Evolutionary conservation across 2,797 vertebrate species (phyloP), one percentile per base, ranked within the genome.

Genomic region (Florisuga fusca): DNA sequence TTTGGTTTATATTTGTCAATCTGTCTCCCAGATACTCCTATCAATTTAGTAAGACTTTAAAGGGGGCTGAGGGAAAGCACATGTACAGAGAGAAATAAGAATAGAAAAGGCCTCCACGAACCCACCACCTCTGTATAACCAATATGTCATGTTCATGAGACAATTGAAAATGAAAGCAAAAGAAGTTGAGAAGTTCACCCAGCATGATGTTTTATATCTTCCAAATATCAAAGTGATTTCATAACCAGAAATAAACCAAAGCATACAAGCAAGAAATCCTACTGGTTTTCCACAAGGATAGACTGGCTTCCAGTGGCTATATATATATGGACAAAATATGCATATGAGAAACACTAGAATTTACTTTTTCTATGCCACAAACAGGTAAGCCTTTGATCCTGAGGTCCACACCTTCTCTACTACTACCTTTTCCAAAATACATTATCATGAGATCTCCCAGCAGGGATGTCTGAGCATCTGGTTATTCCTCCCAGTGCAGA

Each of bases 201-300:
- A 1, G 78, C 27, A 34, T 25, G 15, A 7, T 5, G 10, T 54
- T 18, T 79, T 50, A 3, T 7, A n/a, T 15, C 3, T 21, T 58
- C 74, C 33, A 76, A 82, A 89, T 17, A 41, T 0, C 19, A 29
- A 87, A 62, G 6, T 9, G 7, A 64, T 54, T 62, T 57, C 46
- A 67, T 9, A 26, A 63, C 6, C 59, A 82, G 58, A 61, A 74
- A 67, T 58, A 45, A 88, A 69, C 31, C 41, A n/a, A 66, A 43
- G 45, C 26, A 64, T 0, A 51, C 18, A 72, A 53, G 21, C 46
- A 83, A 82, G 41, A 74, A 91, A 71, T 18, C 15, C 55, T 57
- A 33, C n/a, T 9, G 7, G 9, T 20, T 29, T 15, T 89, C 19
- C 21, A n/a, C n/a, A 48, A 7, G 0, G 1, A 63, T 0, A 54